Evolutionary conservation across 2,113 vertebrate species (phyloP).

Genomic region (Upupa epops): DNA sequence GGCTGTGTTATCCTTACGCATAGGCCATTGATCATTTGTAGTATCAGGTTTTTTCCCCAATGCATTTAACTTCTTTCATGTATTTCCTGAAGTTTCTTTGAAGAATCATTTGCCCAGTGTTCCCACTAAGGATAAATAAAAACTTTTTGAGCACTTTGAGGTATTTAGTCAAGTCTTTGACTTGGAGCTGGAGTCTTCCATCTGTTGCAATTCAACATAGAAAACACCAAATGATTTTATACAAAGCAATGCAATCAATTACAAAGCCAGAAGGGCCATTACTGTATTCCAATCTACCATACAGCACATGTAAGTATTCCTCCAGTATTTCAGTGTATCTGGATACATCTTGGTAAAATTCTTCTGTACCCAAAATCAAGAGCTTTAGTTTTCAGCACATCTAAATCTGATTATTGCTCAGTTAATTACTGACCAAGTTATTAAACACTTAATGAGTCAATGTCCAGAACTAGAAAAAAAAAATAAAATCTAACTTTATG

Average conservation of each 20-base stretch:
- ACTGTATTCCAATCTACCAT: not conserved
- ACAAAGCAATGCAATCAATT: not conserved
- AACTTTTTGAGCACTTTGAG: not conserved
- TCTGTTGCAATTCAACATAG: not conserved
- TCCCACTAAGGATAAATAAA: not conserved
- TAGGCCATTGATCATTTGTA: not conserved
- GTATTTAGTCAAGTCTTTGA: not conserved
- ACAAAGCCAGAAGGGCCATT: not conserved
- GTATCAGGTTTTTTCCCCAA: not conserved
- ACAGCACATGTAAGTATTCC: not conserved
- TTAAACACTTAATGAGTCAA: not conserved
- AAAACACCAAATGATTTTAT: not conserved
- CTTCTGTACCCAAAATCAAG: not conserved
- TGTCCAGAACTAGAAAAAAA: not conserved
- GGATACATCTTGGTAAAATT: not conserved
- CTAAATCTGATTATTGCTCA: not conserved
- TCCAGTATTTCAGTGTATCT: not conserved
- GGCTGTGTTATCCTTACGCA: accelerated
- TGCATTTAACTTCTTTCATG: not conserved
- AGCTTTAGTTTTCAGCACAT: not conserved
- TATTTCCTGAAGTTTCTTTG: not conserved
- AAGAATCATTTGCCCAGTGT: not conserved
- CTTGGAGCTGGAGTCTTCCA: not conserved
- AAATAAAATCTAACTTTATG: not conserved
- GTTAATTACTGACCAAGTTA: not conserved